Base-by-base conservation (phyloP, 1,140 invertebrate species). In the Lerema accius region DNA sequence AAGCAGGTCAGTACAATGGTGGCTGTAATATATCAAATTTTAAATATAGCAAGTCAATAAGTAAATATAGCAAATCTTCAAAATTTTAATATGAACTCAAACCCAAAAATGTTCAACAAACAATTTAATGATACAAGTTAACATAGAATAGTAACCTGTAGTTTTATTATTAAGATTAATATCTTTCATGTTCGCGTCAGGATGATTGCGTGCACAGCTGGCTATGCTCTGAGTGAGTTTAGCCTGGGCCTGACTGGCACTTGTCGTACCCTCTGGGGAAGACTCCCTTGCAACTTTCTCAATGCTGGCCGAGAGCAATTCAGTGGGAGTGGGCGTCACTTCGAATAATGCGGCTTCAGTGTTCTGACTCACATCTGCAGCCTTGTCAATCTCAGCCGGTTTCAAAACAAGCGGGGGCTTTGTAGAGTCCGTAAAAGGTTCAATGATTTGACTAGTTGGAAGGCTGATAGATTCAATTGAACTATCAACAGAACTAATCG, bases 121-220 rank as follows among this genome's bases (percentile, higher is more conserved):
- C 37, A 39, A 69, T 15, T 10, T 4, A 56, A 55, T 56, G 19
- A 9, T 23, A 32, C 9, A 14, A 49, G 11, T 42, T 14, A 7
- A 6, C 19, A 17, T 9, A 35, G 62, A 53, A 70, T 23, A 32
- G 4, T 32, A 60, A 89, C 86, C 86, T 78, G 80, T 71, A 67
- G 73, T 66, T 49, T 82, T 84, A 79, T 78, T 86, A 59, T 89
- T 88, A 35, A 90, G 77, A 60, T 84, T 88, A 73, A 86, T 82
- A 84, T 90, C 85, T 80, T 87, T 90, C 87, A 90, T 90, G 63
- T 80, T 87, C 67, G 74, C 66, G 35, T 88, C 81, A 79, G 78
- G 42, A 70, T 85, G 76, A 66, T 74, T 80, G 6, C 83, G 72
- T 43, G 79, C 56, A 35, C 78, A 78, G 68, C 80, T 88, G 28